phyloP scores from a whole-genome alignment of 2,888 invertebrate genomes.

The Oscheius myriophilus region DNA sequence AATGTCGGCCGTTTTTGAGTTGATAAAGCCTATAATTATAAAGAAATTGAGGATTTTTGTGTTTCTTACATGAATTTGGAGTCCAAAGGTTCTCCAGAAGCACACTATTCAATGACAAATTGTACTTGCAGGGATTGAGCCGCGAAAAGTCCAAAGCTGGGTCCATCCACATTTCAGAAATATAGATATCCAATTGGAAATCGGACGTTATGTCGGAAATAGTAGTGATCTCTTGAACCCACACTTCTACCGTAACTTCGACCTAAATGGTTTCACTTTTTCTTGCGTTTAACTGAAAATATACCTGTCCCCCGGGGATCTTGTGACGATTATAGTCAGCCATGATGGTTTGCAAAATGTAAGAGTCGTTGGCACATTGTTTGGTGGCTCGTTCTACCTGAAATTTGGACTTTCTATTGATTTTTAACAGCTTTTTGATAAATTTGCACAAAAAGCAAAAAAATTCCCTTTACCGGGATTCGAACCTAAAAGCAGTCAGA shows the following conservation, averaged over 20 bases:
- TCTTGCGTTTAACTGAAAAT: not conserved
- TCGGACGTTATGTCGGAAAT: slow-evolving; percentile 69
- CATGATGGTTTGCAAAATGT: slow-evolving; percentile 59
- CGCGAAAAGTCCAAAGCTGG: slow-evolving; percentile 64
- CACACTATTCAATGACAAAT: slow-evolving; percentile 67
- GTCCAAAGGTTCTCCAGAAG: slow-evolving; percentile 57
- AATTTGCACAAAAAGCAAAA: no score
- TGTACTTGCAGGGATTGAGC: slow-evolving; percentile 69
- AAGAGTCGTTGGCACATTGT: slow-evolving; percentile 66
- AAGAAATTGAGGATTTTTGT: not conserved
- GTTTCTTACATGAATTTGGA: slow-evolving; percentile 49
- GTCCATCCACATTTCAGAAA: slow-evolving; percentile 70
- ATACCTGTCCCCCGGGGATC: slow-evolving; percentile 67
- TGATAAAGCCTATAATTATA: slow-evolving; percentile 64
- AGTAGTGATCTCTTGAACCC: slow-evolving; percentile 70
- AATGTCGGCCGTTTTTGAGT: slow-evolving; percentile 70
- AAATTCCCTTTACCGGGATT: no score
- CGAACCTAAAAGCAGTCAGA: no score
- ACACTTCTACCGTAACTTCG: slow-evolving; percentile 66
- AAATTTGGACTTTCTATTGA: not conserved
- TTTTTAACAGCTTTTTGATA: no score
- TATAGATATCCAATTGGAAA: slow-evolving; percentile 70
- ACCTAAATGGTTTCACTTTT: slow-evolving; percentile 43
- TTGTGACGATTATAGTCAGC: slow-evolving; percentile 67
- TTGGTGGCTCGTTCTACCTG: slow-evolving; percentile 48